phyloP scores from a whole-genome alignment of 1,140 invertebrate genomes.

The Oncopodura yosiiana region DNA sequence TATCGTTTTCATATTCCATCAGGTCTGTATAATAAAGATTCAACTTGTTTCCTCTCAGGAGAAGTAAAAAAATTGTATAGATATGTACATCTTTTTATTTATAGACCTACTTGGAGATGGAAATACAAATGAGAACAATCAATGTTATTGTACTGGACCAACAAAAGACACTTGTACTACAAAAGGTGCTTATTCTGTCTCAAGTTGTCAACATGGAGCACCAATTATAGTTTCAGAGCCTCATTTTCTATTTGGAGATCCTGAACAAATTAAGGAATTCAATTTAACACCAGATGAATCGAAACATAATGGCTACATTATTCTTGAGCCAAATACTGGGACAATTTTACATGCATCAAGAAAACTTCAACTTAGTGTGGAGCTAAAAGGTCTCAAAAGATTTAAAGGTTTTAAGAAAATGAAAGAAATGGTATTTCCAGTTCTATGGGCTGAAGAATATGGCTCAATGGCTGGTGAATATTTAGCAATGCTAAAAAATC shows the following conservation, averaged over 20 bases:
- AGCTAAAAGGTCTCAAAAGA: constrained; percentile 39
- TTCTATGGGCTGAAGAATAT: constrained; percentile 51
- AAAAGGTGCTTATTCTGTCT: constrained; percentile 59
- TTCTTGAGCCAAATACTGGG: constrained; percentile 61
- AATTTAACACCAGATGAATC: constrained; percentile 55
- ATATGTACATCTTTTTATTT: no score
- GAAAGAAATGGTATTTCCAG: constrained; percentile 44
- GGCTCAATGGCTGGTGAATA: no score
- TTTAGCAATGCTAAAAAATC: no score
- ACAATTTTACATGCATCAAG: constrained; percentile 44
- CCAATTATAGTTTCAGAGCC: constrained; percentile 64
- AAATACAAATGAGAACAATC: constrained; percentile 51
- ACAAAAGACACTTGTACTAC: constrained; percentile 53
- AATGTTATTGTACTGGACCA: constrained; percentile 66
- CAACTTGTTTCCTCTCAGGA: no score
- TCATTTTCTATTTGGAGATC: constrained; percentile 55
- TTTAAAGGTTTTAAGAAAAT: constrained; percentile 41
- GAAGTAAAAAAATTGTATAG: no score
- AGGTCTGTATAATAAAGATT: no score
- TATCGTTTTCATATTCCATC: constrained; percentile 50
- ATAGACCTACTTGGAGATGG: constrained; percentile 63
- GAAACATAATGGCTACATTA: constrained; percentile 60
- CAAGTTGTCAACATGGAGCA: constrained; percentile 50
- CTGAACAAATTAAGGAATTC: constrained; percentile 39
- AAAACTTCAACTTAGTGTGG: constrained; percentile 47